Conservation (phyloP, 1,140 invertebrate species). For the Heliconius melpomene region DNA sequence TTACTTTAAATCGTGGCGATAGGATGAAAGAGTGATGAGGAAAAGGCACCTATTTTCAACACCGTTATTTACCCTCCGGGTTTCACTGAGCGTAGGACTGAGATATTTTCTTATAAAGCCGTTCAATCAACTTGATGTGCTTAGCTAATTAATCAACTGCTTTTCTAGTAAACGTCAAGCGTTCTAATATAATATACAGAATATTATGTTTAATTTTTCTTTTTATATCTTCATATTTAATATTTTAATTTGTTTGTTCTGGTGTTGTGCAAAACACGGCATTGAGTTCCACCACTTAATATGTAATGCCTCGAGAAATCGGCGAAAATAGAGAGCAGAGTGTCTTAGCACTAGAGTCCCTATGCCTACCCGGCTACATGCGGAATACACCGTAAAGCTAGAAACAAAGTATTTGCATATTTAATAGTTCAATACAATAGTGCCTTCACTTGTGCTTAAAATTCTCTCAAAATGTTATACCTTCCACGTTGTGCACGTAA, state of each 20-base stretch:
- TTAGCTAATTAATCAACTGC: slow-evolving; percentile 58
- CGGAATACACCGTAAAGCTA: too few relatives aligned
- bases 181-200: neutral
- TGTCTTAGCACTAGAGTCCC: too few relatives aligned
- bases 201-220: neutral
- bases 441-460: neutral
- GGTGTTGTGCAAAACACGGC: too few relatives aligned
- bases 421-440: too few relatives aligned
- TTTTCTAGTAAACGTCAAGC: slow-evolving; percentile 43
- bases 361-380: too few relatives aligned
- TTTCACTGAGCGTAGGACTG: slow-evolving; percentile 33
- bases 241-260: neutral
- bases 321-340: too few relatives aligned
- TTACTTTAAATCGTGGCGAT: slow-evolving; percentile 71
- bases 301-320: too few relatives aligned
- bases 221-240: neutral
- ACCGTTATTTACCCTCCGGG: slow-evolving; percentile 48
- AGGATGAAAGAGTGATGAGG: slow-evolving; percentile 64
- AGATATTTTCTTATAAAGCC: slow-evolving; percentile 54
- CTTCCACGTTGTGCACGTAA: neutral
- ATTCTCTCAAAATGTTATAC: neutral
- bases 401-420: too few relatives aligned
- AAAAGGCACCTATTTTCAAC: slow-evolving; percentile 53
- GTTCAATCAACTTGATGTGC: slow-evolving; percentile 55
- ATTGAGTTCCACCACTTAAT: too few relatives aligned